Conservation (phyloP, 1,140 invertebrate genomes). For the Calosoma granatense region DNA sequence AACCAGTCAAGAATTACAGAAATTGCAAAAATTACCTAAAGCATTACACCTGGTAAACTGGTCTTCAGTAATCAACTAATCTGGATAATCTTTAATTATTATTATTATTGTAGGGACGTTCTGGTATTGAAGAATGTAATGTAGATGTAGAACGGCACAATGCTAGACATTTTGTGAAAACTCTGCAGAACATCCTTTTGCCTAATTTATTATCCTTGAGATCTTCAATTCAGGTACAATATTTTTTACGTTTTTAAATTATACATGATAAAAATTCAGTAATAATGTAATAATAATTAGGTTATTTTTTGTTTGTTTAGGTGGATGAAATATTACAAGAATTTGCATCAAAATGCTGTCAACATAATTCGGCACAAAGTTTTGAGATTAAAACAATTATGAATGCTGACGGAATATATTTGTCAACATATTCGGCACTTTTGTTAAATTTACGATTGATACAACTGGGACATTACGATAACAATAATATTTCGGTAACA, state of each 20-base stretch:
- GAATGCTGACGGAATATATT: slow-evolving; percentile 90
- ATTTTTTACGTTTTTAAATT: slow-evolving; percentile 5
- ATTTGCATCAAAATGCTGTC: slow-evolving; percentile 84
- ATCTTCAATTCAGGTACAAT: slow-evolving; percentile 57
- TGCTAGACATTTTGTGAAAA: slow-evolving; percentile 64
- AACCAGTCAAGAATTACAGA: slow-evolving; percentile 41
- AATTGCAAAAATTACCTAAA: slow-evolving; percentile 55
- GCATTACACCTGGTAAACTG: slow-evolving; percentile 40
- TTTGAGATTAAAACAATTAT: slow-evolving; percentile 64
- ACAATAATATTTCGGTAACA: slow-evolving; percentile 33
- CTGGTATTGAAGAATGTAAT: slow-evolving; percentile 53
- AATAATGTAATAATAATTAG: slow-evolving; percentile 7
- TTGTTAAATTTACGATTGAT: slow-evolving; percentile 74
- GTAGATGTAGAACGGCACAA: slow-evolving; percentile 69
- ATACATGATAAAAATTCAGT: background rate
- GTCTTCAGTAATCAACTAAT: slow-evolving; percentile 14
- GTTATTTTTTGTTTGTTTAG: slow-evolving; percentile 28
- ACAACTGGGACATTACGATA: slow-evolving; percentile 63
- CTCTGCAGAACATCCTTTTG: slow-evolving; percentile 55
- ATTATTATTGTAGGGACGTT: slow-evolving; percentile 33
- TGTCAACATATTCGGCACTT: slow-evolving; percentile 77
- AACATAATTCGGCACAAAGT: slow-evolving; percentile 57
- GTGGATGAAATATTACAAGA: slow-evolving; percentile 84
- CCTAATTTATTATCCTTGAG: slow-evolving; percentile 58
- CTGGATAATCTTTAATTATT: slow-evolving; percentile 10